These are phyloP conservation scores for Crotalus helleri DNA, from an alignment of 2,113 vertebrate species.

Conservation along the genomic window DNA sequence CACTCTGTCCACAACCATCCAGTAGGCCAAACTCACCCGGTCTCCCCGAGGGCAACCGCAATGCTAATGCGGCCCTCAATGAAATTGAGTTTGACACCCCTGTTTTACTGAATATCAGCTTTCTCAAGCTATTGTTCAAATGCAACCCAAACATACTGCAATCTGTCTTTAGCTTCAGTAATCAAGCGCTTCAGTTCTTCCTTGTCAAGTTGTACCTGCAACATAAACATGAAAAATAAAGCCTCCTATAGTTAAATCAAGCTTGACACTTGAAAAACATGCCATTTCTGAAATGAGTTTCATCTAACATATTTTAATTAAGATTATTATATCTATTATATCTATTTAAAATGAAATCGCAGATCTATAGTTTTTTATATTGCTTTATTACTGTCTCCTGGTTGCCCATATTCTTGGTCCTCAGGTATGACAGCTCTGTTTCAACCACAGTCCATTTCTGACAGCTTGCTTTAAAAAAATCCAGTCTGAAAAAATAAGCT, in stretches of 20 bases:
- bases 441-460: not conserved
- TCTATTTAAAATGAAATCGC: not conserved
- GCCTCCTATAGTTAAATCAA: not conserved
- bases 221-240: slow-evolving; percentile 23
- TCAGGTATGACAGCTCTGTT: not conserved
- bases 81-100: too few species aligned
- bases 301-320: not conserved
- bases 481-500: not conserved
- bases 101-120: accelerated
- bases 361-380: not conserved
- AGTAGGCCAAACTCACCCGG: too few species aligned
- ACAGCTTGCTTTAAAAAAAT: not conserved
- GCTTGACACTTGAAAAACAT: not conserved
- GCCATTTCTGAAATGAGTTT: not conserved
- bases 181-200: slow-evolving; percentile 75
- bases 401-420: not conserved
- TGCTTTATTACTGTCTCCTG: not conserved
- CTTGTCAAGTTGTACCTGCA: slow-evolving; percentile 71
- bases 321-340: not conserved
- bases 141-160: slow-evolving; percentile 64
- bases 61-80: too few species aligned
- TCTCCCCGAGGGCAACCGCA: too few species aligned
- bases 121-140: not conserved
- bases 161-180: slow-evolving; percentile 65
- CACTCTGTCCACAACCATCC: too few species aligned